Conservation (phyloP, 1,140 invertebrate species). For the Sesamia nonagrioides region DNA sequence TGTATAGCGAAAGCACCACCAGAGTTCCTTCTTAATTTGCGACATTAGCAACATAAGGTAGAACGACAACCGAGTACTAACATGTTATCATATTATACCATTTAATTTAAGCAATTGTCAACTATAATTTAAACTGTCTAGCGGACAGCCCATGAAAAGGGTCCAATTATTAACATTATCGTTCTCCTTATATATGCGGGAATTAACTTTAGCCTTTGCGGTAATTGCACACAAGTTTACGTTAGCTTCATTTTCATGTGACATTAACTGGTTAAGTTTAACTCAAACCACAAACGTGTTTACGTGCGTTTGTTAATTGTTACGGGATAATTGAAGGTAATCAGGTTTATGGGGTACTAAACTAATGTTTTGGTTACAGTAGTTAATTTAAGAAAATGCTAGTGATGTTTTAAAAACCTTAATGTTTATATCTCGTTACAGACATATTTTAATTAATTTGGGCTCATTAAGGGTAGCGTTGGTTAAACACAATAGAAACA, state of each 20-base stretch:
- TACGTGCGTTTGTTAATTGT: conserved; percentile 30
- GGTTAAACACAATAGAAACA: no score
- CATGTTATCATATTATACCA: neutral
- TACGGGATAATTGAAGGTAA: conserved; percentile 6
- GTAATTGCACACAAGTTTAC: conserved; percentile 39
- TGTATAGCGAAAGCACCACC: no score
- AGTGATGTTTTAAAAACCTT: neutral
- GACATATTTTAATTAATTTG: no score
- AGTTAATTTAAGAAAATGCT: no score
- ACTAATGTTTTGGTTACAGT: conserved; percentile 15
- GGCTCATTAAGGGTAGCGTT: no score
- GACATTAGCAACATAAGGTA: neutral
- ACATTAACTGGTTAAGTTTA: conserved; percentile 29
- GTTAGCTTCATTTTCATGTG: conserved; percentile 46
- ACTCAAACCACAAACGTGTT: conserved; percentile 41
- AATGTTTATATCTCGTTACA: no score
- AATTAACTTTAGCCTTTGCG: conserved; percentile 22
- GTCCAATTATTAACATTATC: conserved; percentile 39
- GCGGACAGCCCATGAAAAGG: conserved; percentile 35
- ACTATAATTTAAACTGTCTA: conserved; percentile 32
- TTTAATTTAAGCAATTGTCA: conserved; percentile 19
- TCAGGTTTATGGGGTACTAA: conserved; percentile 21
- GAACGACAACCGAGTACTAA: neutral
- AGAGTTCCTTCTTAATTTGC: neutral
- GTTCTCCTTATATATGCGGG: conserved; percentile 29